A percentile compares a stretch with the other conserved stretches of the same genome.
Conservation (phyloP, 2,797 vertebrate genomes). For the Alosa sapidissima region DNA sequence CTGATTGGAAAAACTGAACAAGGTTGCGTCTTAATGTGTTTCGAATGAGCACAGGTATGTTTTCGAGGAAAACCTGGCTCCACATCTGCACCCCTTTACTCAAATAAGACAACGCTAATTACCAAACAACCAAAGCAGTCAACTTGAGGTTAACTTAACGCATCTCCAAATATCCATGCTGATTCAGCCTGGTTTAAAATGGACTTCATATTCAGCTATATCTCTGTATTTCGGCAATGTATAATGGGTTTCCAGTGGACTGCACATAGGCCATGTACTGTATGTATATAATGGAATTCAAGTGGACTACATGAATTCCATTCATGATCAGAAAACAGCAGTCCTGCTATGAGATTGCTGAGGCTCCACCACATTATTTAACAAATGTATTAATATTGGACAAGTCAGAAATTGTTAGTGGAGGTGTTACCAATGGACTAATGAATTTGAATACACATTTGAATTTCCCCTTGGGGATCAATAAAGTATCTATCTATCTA, state of each 20-base stretch:
- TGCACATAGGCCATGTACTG: neutral
- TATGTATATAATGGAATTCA: neutral
- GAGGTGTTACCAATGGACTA: too few species aligned
- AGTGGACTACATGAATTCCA: neutral
- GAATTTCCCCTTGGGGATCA: too few species aligned
- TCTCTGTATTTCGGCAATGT: neutral
- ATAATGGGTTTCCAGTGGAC: neutral
- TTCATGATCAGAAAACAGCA: neutral
- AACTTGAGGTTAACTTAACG: neutral
- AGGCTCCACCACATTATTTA: too few species aligned
- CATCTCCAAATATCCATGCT: neutral
- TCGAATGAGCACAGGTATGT: constrained; percentile 74
- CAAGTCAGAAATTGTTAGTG: too few species aligned
- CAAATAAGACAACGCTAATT: neutral
- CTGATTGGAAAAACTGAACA: constrained; percentile 74
- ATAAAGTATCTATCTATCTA: too few species aligned
- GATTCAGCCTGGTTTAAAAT: neutral
- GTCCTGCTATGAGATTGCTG: neutral
- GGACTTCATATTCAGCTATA: too few species aligned
- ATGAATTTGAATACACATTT: too few species aligned
- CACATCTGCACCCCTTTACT: neutral
- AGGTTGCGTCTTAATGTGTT: constrained; percentile 70
- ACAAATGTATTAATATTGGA: too few species aligned
- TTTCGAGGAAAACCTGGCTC: constrained; percentile 42
- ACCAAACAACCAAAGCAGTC: neutral